Conservation (phyloP, 1,140 invertebrate genomes). For the Coptotermes formosanus region DNA sequence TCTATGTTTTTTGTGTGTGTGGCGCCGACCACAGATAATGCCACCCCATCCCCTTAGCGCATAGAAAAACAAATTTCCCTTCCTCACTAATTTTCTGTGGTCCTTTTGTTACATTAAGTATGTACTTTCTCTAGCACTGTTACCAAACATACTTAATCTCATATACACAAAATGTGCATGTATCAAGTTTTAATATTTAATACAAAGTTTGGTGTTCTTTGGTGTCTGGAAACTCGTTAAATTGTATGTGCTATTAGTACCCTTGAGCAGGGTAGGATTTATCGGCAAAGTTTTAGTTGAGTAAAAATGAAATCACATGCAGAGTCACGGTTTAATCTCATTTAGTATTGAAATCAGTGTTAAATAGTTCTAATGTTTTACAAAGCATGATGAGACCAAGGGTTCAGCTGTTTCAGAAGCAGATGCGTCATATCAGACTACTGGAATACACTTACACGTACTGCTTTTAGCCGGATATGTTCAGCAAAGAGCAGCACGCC, state of each 20-base stretch:
- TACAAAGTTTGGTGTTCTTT: conserved; percentile 4
- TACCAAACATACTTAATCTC: not conserved
- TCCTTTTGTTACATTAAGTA: not conserved
- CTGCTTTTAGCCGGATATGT: no score
- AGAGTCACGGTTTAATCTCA: not conserved
- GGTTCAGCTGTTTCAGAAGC: not conserved
- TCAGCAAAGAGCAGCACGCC: no score
- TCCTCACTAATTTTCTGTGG: not conserved
- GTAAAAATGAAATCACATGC: conserved; percentile 2
- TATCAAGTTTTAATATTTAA: not conserved
- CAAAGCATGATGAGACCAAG: not conserved
- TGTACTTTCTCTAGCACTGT: not conserved
- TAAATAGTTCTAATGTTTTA: not conserved
- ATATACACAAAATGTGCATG: not conserved
- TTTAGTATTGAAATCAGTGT: not conserved
- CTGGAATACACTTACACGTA: no score
- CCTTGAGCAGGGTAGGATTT: not conserved
- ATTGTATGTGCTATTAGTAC: not conserved
- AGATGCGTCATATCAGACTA: no score
- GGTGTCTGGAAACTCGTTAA: not conserved
- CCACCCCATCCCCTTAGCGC: not conserved
- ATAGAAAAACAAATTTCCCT: not conserved
- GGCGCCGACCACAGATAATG: not conserved
- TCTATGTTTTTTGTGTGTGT: not conserved
- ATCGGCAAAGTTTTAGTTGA: not conserved